phyloP scores from a whole-genome alignment of 92 coral and sea anemone species.

The Muricea muricata region DNA sequence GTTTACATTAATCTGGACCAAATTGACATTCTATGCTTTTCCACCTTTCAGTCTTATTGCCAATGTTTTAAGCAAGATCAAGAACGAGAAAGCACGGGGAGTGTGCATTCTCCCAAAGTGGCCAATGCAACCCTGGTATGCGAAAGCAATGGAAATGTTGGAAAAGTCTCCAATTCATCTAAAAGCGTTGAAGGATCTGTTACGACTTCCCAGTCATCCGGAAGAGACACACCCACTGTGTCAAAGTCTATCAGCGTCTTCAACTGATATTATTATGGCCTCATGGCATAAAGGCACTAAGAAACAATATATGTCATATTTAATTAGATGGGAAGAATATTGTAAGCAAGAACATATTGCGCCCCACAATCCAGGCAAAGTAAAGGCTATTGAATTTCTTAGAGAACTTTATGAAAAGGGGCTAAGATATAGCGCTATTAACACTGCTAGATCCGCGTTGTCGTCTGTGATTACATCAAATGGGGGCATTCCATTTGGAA shows the following conservation, averaged over 20 bases:
- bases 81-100: slow-evolving; percentile 15
- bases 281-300: slow-evolving; percentile 55
- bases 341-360: too few relatives aligned
- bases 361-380: too few relatives aligned
- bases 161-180: slow-evolving; percentile 21
- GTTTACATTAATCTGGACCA: too few relatives aligned
- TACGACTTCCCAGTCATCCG: too few relatives aligned
- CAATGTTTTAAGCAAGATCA: slow-evolving; percentile 30
- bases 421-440: background rate
- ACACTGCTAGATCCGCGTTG: too few relatives aligned
- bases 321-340: too few relatives aligned
- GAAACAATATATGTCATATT: too few relatives aligned
- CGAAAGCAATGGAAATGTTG: too few relatives aligned
- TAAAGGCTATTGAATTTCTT: background rate
- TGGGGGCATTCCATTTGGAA: too few relatives aligned
- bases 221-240: slow-evolving; percentile 11
- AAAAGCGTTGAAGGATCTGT: background rate
- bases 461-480: too few relatives aligned
- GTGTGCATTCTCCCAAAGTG: slow-evolving; percentile 16
- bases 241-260: slow-evolving; percentile 28
- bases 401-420: background rate
- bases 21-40: too few relatives aligned
- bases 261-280: slow-evolving; percentile 32
- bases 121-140: slow-evolving; percentile 21
- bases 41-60: too few relatives aligned